Conservation (phyloP, 1,140 invertebrate species). For the Gonioctena quinquepunctata region DNA sequence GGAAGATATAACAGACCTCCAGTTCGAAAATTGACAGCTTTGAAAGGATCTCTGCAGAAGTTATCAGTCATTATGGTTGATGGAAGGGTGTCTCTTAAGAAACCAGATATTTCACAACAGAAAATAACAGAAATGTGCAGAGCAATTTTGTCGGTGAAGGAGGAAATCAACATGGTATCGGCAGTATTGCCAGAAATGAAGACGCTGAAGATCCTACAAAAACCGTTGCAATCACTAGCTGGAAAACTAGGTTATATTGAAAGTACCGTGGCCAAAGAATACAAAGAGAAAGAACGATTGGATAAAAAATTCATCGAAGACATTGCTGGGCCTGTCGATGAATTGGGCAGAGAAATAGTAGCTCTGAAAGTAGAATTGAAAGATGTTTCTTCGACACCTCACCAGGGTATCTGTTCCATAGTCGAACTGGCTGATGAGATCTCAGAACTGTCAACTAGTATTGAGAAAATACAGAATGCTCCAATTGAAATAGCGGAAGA, state of each 20-base stretch:
- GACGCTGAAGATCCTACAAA: not conserved
- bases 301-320: not conserved
- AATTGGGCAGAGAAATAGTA: not conserved
- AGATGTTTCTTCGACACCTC: not conserved
- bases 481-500: conserved; percentile 25
- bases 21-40: not conserved
- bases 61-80: conserved; percentile 21
- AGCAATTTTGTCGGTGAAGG: conserved; percentile 15
- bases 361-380: not conserved
- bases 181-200: not conserved
- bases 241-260: not conserved
- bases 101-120: conserved; percentile 16
- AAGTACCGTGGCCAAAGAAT: not conserved
- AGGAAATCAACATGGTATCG: not conserved
- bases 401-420: not conserved
- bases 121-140: conserved; percentile 11
- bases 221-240: not conserved
- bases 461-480: not conserved
- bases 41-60: conserved; percentile 20
- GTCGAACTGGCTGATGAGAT: not conserved
- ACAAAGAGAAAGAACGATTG: not conserved
- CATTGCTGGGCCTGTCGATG: not conserved
- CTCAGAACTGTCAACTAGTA: not conserved
- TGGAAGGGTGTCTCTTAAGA: conserved; percentile 4
- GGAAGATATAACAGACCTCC: not conserved